Evolutionary conservation across 2,113 vertebrate genomes (phyloP).

Genomic region (Oophaga pumilio): DNA sequence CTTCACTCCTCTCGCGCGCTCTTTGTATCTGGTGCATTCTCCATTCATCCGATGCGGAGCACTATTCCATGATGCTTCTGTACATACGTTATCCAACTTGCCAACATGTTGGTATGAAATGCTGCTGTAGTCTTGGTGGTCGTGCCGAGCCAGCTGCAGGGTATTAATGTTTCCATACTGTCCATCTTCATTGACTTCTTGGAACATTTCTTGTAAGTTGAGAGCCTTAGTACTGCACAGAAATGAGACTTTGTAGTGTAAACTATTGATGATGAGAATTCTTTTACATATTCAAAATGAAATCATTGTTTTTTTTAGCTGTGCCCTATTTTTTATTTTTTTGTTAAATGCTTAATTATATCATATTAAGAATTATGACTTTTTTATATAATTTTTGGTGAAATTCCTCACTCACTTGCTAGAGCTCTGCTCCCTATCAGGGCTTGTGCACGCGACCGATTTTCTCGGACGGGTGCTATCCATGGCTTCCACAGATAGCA

Average conservation of each 20-base stretch:
- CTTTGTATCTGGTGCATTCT: slow-evolving; percentile 34
- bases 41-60: slow-evolving; percentile 40
- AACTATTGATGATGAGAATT: not conserved
- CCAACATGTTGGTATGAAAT: not conserved
- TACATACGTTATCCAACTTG: not conserved
- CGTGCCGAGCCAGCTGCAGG: not conserved
- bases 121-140: not conserved
- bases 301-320: not conserved
- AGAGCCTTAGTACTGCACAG: not conserved
- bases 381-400: too few species aligned
- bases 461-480: too few species aligned
- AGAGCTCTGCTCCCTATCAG: too few species aligned
- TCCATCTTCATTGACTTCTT: not conserved
- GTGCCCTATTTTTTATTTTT: not conserved
- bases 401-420: too few species aligned
- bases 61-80: slow-evolving; percentile 37
- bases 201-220: not conserved
- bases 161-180: too few species aligned
- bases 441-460: too few species aligned
- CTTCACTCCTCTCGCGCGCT: slow-evolving; percentile 34
- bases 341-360: too few species aligned
- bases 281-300: not conserved
- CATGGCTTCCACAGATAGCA: too few species aligned
- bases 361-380: too few species aligned
- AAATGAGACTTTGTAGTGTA: not conserved